These are phyloP conservation scores for Podarcis muralis DNA, from an alignment of 2,113 vertebrate genomes.

Conservation along the genomic window DNA sequence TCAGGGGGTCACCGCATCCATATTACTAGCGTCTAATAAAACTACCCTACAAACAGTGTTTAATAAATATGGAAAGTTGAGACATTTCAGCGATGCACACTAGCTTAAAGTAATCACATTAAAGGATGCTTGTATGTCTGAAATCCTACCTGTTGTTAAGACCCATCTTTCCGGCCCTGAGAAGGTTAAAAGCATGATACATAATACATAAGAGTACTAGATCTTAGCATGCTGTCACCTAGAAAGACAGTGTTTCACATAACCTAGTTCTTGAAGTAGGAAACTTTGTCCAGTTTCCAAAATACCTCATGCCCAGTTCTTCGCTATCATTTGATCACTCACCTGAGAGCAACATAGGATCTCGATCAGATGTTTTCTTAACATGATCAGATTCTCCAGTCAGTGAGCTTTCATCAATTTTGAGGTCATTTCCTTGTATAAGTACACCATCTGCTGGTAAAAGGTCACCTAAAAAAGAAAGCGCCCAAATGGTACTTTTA, in stretches of 20 bases:
- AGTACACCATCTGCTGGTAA: conserved; percentile 94
- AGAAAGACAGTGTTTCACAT: conserved; percentile 16
- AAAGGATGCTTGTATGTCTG: conserved; percentile 16
- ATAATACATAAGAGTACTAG: conserved; percentile 33
- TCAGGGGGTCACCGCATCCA: neutral
- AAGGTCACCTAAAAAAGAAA: conserved; percentile 88
- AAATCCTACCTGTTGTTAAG: conserved; percentile 24
- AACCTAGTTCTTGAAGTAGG: conserved; percentile 28
- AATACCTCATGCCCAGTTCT: conserved; percentile 14
- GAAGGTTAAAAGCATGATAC: conserved; percentile 15
- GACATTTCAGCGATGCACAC: neutral
- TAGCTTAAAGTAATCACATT: conserved; percentile 27
- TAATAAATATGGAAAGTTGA: neutral
- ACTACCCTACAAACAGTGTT: neutral
- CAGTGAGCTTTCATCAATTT: conserved; percentile 97
- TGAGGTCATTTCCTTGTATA: conserved; percentile 97
- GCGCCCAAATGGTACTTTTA: conserved; percentile 52
- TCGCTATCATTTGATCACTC: conserved; percentile 22
- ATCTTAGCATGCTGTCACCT: conserved; percentile 5
- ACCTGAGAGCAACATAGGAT: conserved; percentile 98
- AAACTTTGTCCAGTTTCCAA: conserved; percentile 31
- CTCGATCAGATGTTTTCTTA: conserved; percentile 91
- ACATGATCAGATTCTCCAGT: conserved; percentile 99
- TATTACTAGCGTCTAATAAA: neutral
- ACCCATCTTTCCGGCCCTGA: neutral